phyloP scores from a whole-genome alignment of 1,140 invertebrate species.

The Mamestra configurata region DNA sequence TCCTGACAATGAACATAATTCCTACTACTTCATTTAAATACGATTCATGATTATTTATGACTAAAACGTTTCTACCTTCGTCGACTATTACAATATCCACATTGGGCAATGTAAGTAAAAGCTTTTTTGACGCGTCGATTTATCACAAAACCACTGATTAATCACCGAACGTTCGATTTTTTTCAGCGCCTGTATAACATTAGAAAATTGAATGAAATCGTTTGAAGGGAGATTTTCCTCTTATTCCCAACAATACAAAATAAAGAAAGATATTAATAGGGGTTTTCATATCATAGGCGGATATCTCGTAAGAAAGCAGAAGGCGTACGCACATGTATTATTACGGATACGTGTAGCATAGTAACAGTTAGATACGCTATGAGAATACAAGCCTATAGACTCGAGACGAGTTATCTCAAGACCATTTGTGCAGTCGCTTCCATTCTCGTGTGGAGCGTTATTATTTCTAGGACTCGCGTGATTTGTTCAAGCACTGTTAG shows the following conservation, averaged over 20 bases:
- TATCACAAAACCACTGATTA: conserved; percentile 54
- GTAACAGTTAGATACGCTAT: conserved; percentile 19
- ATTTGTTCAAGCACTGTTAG: conserved; percentile 47
- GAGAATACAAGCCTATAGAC: conserved; percentile 25
- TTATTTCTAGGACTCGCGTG: conserved; percentile 45
- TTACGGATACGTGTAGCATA: conserved; percentile 23
- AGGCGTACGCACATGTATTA: conserved; percentile 36
- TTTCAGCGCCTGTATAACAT: conserved; percentile 42
- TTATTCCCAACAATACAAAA: conserved; percentile 50
- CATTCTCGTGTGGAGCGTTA: conserved; percentile 22
- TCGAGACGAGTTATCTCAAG: conserved; percentile 25
- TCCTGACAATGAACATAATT: conserved; percentile 14
- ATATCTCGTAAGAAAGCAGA: conserved; percentile 25
- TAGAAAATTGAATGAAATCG: conserved; percentile 53
- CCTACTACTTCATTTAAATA: conserved; percentile 28
- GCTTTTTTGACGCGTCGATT: conserved; percentile 49
- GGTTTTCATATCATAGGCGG: conserved; percentile 38
- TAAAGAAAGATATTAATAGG: conserved; percentile 49
- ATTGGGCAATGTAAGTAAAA: conserved; percentile 46
- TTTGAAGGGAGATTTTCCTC: conserved; percentile 45
- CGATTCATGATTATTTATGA: conserved; percentile 32
- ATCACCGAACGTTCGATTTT: conserved; percentile 52
- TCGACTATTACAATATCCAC: conserved; percentile 40
- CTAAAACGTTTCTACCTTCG: conserved; percentile 32
- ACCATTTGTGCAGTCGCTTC: conserved; percentile 22